Percentiles rank a stretch among this genome's conserved stretches.
Evolutionary conservation across 53 echinoderm and acorn worm species (phyloP).

Genomic region (Actinopyga echinites): DNA sequence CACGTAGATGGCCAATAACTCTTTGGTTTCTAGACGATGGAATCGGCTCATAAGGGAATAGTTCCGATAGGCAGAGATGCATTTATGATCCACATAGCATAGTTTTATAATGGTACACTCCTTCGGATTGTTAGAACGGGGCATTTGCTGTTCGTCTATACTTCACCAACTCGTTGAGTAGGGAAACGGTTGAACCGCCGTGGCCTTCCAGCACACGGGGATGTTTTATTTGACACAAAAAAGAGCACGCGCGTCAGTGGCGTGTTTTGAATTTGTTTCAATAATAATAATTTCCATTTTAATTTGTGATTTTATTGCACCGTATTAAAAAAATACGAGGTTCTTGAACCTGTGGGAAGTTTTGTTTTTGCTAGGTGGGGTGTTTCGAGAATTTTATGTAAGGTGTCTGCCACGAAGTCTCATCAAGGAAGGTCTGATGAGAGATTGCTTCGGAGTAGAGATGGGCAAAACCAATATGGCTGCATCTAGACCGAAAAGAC

Average conservation of each 20-base stretch:
- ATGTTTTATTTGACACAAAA: constrained; percentile 14
- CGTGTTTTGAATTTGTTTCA: constrained; percentile 46
- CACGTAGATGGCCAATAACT: constrained; percentile 23
- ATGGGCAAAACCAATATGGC: no score
- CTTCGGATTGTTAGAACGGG: not conserved
- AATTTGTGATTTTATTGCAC: constrained; percentile 38
- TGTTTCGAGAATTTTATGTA: no score
- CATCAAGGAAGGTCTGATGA: no score
- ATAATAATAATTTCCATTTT: constrained; percentile 44
- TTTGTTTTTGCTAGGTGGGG: no score
- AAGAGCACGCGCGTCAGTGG: constrained; percentile 9
- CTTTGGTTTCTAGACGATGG: constrained; percentile 9
- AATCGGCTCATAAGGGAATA: constrained; percentile 29
- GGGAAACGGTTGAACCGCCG: not conserved
- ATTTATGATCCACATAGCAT: constrained; percentile 27
- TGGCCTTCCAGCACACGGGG: not conserved
- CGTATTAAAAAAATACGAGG: constrained; percentile 31
- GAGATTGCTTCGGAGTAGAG: no score
- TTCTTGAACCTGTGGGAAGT: constrained; percentile 20
- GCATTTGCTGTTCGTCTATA: constrained; percentile 1
- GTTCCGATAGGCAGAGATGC: not conserved
- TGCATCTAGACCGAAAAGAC: no score
- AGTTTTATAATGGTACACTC: constrained; percentile 14
- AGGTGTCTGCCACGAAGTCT: no score
- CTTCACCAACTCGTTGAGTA: not conserved